Base-by-base conservation (phyloP, 1,140 invertebrate species). In the Halotydeus destructor region DNA sequence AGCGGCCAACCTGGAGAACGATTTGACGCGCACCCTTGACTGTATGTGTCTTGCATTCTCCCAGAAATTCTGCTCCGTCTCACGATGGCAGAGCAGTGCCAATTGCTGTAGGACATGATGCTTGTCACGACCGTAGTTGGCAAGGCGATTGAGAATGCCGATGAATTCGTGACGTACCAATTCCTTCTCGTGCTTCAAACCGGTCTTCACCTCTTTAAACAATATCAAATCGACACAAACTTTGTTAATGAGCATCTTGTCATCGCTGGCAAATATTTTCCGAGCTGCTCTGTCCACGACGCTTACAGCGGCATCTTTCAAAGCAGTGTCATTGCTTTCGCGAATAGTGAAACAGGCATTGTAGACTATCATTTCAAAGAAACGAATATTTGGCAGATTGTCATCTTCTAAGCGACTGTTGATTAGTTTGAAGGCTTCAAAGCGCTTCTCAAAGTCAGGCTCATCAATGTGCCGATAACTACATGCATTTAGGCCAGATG, bases 51-150 rank as follows among this genome's bases (percentile, higher is more conserved):
- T 69, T 49, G 88, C 75, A 54, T 91, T 94, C 50, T 88, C 79
- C 55, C 89, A 96, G 63, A 94, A 89, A 59, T 94, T 85, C 0
- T 80, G 72, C 57, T 96, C 86, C 1, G 64, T 57, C 56, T 94
- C 82, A 26, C 71, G 69, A 55, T 80, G 74, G 0, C 69, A 65
- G 2, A 89, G 61, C 14, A 65, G 57, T 1, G 68, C 60, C 23
- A 93, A 63, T 60, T 89, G 82, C n/a, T 66, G 63, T 5, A 84
- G 56, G 6, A 76, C 61, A 23, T 74, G 69, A 63, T 86, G 69
- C 36, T 47, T 35, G 11, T 38, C 11, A 16, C 45, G 41, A 36
- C 51, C 55, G 23, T 32, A 27, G 24, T 56, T 52, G 27, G 68
- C 60, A 49, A 89, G 59, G 51, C 71, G 66, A 3, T 78, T 75